Conservation (phyloP, 2,888 invertebrate genomes). For the Tenthredo scrophulariae region DNA sequence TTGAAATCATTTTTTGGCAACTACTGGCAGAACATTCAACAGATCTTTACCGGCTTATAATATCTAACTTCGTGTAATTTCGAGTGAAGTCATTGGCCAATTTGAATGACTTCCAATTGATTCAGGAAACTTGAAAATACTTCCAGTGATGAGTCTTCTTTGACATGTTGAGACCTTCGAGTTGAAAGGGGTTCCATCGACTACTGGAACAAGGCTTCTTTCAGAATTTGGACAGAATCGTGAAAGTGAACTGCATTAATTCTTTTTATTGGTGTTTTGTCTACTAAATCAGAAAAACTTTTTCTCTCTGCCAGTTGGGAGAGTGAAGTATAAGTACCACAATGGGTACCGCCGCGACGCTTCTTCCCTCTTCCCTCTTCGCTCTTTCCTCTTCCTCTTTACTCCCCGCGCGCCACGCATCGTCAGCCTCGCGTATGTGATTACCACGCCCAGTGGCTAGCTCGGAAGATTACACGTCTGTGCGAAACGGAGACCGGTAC, state of each 20-base stretch:
- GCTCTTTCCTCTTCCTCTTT: constrained; percentile 35
- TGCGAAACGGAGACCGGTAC: constrained; percentile 54
- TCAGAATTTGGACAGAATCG: background rate
- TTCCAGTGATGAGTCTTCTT: background rate
- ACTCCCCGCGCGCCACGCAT: constrained; percentile 60
- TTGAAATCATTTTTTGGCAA: background rate
- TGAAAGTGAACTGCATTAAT: background rate
- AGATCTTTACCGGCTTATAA: background rate
- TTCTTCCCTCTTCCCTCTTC: constrained; percentile 22
- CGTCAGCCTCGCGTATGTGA: constrained; percentile 73
- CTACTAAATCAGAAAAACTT: background rate
- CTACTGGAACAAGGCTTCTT: background rate
- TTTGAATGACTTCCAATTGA: background rate
- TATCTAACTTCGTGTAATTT: background rate
- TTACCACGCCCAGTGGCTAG: constrained; percentile 78
- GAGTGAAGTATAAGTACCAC: constrained; percentile 30
- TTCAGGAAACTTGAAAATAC: background rate
- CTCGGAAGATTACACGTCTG: constrained; percentile 77
- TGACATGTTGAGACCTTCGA: no score
- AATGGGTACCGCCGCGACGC: constrained; percentile 17
- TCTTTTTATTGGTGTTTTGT: background rate
- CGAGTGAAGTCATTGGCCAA: background rate
- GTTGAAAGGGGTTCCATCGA: background rate
- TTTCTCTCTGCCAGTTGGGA: background rate
- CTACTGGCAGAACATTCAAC: background rate